These are phyloP conservation scores for Cnemophilus loriae DNA, from an alignment of 2,113 vertebrate genomes.

Conservation along the genomic window DNA sequence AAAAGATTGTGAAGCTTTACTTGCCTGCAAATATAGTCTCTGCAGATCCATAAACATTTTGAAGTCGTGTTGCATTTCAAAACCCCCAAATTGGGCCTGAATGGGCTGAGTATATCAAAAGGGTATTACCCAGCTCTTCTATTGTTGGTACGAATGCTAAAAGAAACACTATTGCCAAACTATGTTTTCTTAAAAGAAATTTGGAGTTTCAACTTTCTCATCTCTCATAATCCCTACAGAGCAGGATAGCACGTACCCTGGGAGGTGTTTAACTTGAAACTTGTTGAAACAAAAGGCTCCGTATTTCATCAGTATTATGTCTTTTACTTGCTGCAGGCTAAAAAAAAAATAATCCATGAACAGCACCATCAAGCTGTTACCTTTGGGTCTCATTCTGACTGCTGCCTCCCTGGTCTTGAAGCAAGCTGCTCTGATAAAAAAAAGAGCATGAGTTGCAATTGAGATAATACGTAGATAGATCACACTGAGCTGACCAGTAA, in stretches of 20 bases:
- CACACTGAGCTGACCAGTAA: background rate
- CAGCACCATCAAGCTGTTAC: background rate
- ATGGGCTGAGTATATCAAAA: background rate
- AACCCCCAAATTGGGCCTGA: background rate
- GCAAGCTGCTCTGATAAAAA: background rate
- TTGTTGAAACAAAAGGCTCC: background rate
- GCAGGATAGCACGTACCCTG: background rate
- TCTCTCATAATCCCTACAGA: conserved; percentile 2
- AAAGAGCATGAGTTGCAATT: background rate
- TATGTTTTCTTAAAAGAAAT: background rate
- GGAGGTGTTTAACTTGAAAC: background rate
- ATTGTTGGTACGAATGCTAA: background rate
- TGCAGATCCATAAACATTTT: background rate
- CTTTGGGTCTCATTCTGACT: background rate
- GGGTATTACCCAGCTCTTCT: background rate
- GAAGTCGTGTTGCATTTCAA: background rate
- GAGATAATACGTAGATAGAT: background rate
- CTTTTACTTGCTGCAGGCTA: background rate
- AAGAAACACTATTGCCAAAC: background rate
- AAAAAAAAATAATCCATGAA: background rate
- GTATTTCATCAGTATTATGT: background rate
- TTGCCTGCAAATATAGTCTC: conserved; percentile 11
- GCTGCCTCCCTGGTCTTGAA: background rate
- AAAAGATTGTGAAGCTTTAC: conserved; percentile 21
- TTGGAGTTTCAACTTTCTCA: background rate